Percentiles rank a stretch among this genome's conserved stretches.
phyloP scores from a whole-genome alignment of 1,140 invertebrate genomes.

The Diorhabda elongata region DNA sequence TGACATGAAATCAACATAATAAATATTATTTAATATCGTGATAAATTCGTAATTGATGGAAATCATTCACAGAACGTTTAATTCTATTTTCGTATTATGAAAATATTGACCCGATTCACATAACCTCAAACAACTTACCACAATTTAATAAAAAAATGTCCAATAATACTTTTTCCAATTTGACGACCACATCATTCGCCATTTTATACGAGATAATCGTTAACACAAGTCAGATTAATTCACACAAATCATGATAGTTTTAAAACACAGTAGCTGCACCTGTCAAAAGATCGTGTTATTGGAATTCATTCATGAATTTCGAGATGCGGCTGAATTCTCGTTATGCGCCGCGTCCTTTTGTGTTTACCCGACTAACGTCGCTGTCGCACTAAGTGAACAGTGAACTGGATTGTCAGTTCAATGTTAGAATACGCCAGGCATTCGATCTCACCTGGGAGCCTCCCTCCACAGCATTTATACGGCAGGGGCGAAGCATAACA shows the following conservation, averaged over 20 bases:
- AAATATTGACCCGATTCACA: slow-evolving; percentile 13
- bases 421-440: neutral
- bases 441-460: neutral
- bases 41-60: no score
- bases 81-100: no score
- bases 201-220: neutral
- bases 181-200: neutral
- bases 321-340: neutral
- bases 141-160: slow-evolving; percentile 11
- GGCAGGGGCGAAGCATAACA: neutral
- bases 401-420: neutral
- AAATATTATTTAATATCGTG: no score
- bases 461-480: neutral
- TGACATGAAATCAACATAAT: no score
- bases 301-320: neutral
- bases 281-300: neutral
- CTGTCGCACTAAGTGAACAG: neutral
- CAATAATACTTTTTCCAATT: slow-evolving; percentile 6
- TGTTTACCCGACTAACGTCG: neutral
- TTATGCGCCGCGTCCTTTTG: neutral
- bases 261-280: neutral
- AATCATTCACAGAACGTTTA: no score
- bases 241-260: neutral
- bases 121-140: slow-evolving; percentile 12
- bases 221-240: neutral